These are phyloP conservation scores for honey bee (Apis mellifera) DNA, from an alignment of 1,140 invertebrate species.

Conservation along the genomic window DNA sequence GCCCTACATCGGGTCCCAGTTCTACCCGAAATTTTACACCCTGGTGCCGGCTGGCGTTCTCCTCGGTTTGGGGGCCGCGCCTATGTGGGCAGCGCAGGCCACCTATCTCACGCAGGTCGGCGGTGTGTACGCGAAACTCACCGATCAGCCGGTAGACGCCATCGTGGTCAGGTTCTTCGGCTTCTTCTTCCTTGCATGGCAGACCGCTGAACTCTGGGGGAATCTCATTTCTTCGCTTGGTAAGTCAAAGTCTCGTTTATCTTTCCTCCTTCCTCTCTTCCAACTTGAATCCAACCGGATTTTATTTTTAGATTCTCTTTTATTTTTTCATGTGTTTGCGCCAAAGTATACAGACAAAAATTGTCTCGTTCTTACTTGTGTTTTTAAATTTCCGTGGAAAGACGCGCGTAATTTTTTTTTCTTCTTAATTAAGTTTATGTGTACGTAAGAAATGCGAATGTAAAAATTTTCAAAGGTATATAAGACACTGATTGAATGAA, in stretches of 20 bases:
- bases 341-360: background rate
- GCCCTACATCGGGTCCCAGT: slow-evolving; percentile 96
- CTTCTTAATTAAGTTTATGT: background rate
- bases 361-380: background rate
- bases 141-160: slow-evolving; percentile 92
- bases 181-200: slow-evolving; percentile 98
- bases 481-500: background rate
- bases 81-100: slow-evolving; percentile 98
- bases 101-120: slow-evolving; percentile 97
- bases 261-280: background rate
- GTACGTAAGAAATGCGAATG: background rate
- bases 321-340: background rate
- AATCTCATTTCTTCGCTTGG: slow-evolving; percentile 97
- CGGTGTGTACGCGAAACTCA: slow-evolving; percentile 93
- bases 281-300: background rate
- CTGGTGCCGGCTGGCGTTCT: slow-evolving; percentile 95
- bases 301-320: too few relatives aligned
- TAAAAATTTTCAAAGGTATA: background rate
- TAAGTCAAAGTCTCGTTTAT: slow-evolving; percentile 78
- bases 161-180: slow-evolving; percentile 98
- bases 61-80: slow-evolving; percentile 95
- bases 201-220: slow-evolving; percentile 96
- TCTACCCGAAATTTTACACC: slow-evolving; percentile 94
- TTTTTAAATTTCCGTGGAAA: background rate
- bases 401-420: too few relatives aligned